Conservation (phyloP, 2,797 vertebrate genomes). For the Pseudomugil tenellus region DNA sequence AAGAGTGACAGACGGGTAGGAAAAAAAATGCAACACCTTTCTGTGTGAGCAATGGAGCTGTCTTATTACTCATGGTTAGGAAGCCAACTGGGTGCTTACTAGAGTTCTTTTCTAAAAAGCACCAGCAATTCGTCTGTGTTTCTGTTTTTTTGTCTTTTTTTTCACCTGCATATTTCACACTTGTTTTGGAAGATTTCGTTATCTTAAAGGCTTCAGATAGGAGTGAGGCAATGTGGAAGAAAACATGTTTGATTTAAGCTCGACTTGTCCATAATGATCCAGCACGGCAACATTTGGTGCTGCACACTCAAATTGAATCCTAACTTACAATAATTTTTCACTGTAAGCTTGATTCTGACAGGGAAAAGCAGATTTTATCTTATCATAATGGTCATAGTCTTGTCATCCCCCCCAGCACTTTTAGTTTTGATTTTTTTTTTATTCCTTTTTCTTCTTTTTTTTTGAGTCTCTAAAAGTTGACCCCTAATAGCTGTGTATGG, state of each 20-base stretch:
- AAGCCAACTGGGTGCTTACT: conserved; percentile 55
- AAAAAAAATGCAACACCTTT: conserved; percentile 55
- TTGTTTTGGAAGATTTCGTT: conserved; percentile 32
- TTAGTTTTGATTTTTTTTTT: not conserved
- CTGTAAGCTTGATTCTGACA: conserved; percentile 40
- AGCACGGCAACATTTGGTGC: conserved; percentile 37
- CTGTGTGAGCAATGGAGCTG: conserved; percentile 65
- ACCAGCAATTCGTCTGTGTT: conserved; percentile 9
- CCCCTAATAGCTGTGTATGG: not conserved
- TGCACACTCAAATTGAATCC: conserved; percentile 23
- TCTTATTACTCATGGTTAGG: conserved; percentile 65
- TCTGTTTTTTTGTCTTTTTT: conserved; percentile 1
- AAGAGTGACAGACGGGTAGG: conserved; percentile 55
- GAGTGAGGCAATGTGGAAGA: conserved; percentile 20
- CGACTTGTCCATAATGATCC: conserved; percentile 20
- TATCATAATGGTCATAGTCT: conserved; percentile 36
- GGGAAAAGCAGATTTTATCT: conserved; percentile 33
- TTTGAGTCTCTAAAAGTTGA: conserved; percentile 5
- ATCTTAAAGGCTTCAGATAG: conserved; percentile 25
- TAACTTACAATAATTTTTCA: conserved; percentile 13
- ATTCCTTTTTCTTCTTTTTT: not conserved
- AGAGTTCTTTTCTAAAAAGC: conserved; percentile 39
- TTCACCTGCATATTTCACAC: conserved; percentile 27
- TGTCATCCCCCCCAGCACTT: conserved; percentile 19
- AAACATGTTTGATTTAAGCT: conserved; percentile 46